Evolutionary conservation across 2,113 vertebrate genomes (phyloP), one percentile per base, ranked within the genome.

Genomic region (Rostratula benghalensis): DNA sequence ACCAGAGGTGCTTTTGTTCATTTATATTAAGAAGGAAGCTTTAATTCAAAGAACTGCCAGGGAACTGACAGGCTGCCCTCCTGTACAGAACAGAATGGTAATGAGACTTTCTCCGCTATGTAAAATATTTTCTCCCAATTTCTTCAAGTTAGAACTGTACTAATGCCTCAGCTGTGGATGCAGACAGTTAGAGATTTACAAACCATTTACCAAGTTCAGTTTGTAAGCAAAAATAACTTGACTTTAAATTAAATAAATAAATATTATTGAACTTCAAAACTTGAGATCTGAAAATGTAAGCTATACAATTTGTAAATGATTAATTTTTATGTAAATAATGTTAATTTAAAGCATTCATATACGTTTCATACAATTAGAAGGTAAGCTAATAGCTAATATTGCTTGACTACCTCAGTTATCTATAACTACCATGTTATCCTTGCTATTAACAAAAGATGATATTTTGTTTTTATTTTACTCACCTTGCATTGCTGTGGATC

Each of bases 401-500:
- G 14, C 54, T 80, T 86, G 48, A 80, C 78, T 4, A 53, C 8
- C 24, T 78, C 1, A 0, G 59, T 46, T 46, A 46, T 46, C 45
- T 46, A 19, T 20, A 46, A 46, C 46, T 20, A 46, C 18, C 18
- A 15, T 22, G 9, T 45, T 77, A n/a, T 43, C 24, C 86, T 27
- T 77, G 33, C 51, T 54, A 28, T 19, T 61, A 80, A 39, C 4
- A 67, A 51, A 83, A 76, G 6, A 46, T n/a, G 14, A 35, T 3
- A 43, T 57, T 91, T 83, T 67, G 5, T 9, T 60, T 84, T 15
- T 80, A 61, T 88, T 93, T 92, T 91, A 96, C 96, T 94, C 75
- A 97, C 97, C 59, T 79, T 95, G 46, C 95, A 94, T 94, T 82
- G 57, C 46, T 0, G 5, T 43, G 50, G 65, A 50, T 70, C 82